These are phyloP conservation scores for Cheilinus undulatus DNA, from an alignment of 2,113 vertebrate species.

Conservation along the genomic window DNA sequence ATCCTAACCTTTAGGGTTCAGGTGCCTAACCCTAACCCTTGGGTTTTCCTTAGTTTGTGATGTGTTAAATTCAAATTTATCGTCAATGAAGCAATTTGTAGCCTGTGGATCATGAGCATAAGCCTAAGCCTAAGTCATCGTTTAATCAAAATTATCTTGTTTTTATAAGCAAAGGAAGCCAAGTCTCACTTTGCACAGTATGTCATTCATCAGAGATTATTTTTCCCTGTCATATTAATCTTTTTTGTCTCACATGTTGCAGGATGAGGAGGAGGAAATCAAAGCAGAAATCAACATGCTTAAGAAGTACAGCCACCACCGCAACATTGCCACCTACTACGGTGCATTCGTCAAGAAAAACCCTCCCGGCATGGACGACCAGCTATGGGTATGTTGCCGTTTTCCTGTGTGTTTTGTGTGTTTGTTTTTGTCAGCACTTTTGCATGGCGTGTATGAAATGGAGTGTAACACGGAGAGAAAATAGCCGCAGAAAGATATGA, in stretches of 20 bases:
- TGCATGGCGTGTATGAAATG: conserved; percentile 5
- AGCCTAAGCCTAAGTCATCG: too few species aligned
- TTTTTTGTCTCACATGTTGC: conserved; percentile 15
- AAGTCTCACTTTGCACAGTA: too few species aligned
- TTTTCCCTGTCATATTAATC: too few species aligned
- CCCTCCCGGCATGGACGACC: conserved; percentile 94
- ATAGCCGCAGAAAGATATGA: conserved; percentile 6
- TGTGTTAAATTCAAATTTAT: too few species aligned
- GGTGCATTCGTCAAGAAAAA: conserved; percentile 98
- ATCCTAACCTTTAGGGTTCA: too few species aligned
- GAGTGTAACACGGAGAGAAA: background rate
- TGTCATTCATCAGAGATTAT: too few species aligned
- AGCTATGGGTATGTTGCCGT: conserved; percentile 89
- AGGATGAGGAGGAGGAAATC: conserved; percentile 97
- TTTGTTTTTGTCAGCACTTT: background rate
- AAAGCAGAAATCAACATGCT: conserved; percentile 99
- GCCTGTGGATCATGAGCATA: too few species aligned
- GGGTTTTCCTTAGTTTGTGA: too few species aligned
- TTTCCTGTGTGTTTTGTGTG: background rate
- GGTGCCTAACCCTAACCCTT: too few species aligned
- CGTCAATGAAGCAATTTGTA: too few species aligned
- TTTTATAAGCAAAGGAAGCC: too few species aligned
- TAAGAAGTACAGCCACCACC: conserved; percentile 97
- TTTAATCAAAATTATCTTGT: too few species aligned
- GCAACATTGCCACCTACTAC: conserved; percentile 97